phyloP scores from a whole-genome alignment of 2,797 vertebrate genomes.

The Diglossa cyanea region DNA sequence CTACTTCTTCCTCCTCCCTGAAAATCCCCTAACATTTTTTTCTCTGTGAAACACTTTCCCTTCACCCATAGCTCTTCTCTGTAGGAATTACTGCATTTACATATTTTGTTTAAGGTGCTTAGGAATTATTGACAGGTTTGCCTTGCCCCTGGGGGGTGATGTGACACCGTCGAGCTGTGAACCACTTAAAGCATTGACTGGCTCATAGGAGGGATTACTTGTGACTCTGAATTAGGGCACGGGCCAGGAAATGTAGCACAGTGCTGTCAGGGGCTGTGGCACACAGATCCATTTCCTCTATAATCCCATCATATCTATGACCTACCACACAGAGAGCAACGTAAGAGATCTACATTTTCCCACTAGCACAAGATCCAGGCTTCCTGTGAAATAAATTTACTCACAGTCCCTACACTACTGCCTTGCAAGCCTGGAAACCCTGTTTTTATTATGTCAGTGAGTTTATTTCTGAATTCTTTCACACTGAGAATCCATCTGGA shows the following conservation, averaged over 20 bases:
- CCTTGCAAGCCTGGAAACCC: conserved; percentile 49
- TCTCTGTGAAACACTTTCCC: not conserved
- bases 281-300: conserved; percentile 77
- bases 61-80: not conserved
- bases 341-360: conserved; percentile 56
- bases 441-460: conserved; percentile 60
- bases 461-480: conserved; percentile 74
- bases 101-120: conserved; percentile 59
- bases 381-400: conserved; percentile 64
- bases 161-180: conserved; percentile 43
- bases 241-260: conserved; percentile 78
- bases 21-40: not conserved
- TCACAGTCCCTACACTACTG: conserved; percentile 25
- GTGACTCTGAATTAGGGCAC: conserved; percentile 50
- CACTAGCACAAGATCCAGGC: conserved; percentile 51
- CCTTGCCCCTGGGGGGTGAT: conserved; percentile 48
- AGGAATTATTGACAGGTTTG: conserved; percentile 67
- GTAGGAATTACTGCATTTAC: conserved; percentile 39
- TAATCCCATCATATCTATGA: conserved; percentile 70
- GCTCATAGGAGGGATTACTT: conserved; percentile 51
- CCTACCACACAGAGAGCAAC: conserved; percentile 60
- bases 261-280: conserved; percentile 80
- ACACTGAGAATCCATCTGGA: conserved; percentile 79
- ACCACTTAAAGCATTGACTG: conserved; percentile 47
- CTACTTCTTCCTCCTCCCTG: not conserved